Evolutionary conservation across 2,797 vertebrate species (phyloP).

Genomic region (Melanitta fusca): DNA sequence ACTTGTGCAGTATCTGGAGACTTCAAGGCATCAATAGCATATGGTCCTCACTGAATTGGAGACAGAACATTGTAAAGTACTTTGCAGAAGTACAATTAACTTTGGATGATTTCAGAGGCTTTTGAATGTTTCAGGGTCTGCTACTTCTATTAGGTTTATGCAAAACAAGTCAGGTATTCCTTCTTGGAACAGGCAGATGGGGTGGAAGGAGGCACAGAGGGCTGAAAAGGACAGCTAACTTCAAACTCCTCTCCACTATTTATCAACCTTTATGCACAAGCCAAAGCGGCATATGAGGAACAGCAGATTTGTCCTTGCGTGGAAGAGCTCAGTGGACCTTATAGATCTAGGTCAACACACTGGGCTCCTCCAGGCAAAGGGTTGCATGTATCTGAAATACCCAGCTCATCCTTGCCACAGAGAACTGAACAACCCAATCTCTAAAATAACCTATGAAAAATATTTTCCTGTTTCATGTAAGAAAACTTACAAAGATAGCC

Average conservation of each 20-base stretch:
- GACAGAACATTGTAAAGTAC: not conserved
- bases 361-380: not conserved
- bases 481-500: not conserved
- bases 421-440: not conserved
- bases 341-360: not conserved
- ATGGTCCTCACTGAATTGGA: not conserved
- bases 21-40: not conserved
- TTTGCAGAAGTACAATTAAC: conserved; percentile 17
- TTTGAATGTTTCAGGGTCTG: conserved; percentile 7
- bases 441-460: not conserved
- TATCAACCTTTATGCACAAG: not conserved
- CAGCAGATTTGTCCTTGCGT: not conserved
- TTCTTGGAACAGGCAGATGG: not conserved
- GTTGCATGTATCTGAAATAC: not conserved
- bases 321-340: not conserved
- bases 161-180: not conserved
- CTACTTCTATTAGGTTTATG: not conserved
- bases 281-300: not conserved
- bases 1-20: not conserved
- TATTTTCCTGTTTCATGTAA: not conserved
- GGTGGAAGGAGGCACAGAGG: not conserved
- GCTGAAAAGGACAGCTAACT: not conserved
- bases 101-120: conserved; percentile 8
- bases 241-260: not conserved
- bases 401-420: not conserved